Evolutionary conservation across 2,888 invertebrate genomes (phyloP), one percentile per base, ranked within the genome.

Genomic region (Folsomia candida): DNA sequence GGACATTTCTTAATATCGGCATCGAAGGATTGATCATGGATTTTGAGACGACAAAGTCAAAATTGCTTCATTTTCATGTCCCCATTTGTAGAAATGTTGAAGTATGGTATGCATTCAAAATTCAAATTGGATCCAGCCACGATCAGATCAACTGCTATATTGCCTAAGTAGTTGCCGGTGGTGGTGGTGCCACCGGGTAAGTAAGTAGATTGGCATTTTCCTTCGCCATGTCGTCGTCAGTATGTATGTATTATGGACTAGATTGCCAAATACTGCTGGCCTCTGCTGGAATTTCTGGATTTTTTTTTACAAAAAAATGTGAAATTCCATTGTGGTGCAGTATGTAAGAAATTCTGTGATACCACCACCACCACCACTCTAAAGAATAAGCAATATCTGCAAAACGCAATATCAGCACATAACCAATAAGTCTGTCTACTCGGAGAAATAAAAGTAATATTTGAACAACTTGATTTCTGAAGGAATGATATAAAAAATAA

Each of bases 111-210:
- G 22, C 22, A 54, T 54, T 54, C 54, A 54, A 54, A 54, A 54
- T 54, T 54, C 54, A 54, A 54, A 54, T 54, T 54, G 54, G 54
- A 54, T 54, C n/a, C 54, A 37, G 37, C 14, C 37, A 37, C 37
- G 37, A 37, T 37, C 37, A 37, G 37, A 37, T 37, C 37, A 37
- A 14, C 6, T 9, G 37, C 4, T 37, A 4, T 9, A 37, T 9
- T 14, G 14, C 4, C 4, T 37, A 14, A 9, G 37, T 4, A 37
- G 4, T 37, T 14, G 14, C 14, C 6, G 6, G 14, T 37, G 37
- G 14, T 37, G 37, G 6, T n/a, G n/a, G n/a, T n/a, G n/a, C 37
- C 37, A 14, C 37, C 37, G 4, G 37, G 37, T 37, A n/a, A n/a
- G n/a, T n/a, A n/a, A n/a, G 37, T 37, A 14, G 37, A 37, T 37